These are phyloP conservation scores for Carettochelys insculpta DNA, from an alignment of 2,113 vertebrate species.

Conservation along the genomic window DNA sequence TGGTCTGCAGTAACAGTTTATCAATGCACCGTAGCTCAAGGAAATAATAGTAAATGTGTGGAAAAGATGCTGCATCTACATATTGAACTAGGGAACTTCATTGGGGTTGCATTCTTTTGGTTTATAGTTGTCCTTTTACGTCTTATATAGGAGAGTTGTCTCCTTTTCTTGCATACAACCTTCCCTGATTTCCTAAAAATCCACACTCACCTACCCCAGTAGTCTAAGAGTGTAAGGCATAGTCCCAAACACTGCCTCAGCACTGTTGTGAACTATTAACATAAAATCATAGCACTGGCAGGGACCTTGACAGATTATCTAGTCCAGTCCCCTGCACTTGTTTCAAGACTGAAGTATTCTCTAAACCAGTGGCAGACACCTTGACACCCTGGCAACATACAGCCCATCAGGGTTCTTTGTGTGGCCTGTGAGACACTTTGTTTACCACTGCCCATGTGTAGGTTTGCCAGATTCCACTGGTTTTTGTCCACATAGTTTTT, in stretches of 20 bases:
- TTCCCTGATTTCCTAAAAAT: neutral
- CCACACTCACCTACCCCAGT: neutral
- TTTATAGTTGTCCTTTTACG: neutral
- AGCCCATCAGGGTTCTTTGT: no score
- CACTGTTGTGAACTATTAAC: neutral
- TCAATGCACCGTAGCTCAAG: no score
- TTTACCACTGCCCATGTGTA: no score
- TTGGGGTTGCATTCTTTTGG: rapidly evolving
- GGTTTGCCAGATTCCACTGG: no score
- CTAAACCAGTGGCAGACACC: no score
- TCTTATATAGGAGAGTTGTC: rapidly evolving
- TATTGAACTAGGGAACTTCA: neutral
- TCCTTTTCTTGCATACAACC: rapidly evolving
- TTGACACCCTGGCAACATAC: no score
- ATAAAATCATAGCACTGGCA: no score
- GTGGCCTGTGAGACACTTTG: no score
- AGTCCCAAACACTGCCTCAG: neutral
- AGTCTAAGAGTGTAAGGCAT: neutral
- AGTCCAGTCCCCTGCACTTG: no score
- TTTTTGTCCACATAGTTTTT: no score
- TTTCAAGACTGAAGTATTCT: no score
- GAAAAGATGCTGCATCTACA: neutral
- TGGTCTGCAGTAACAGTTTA: neutral
- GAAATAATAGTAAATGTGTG: neutral
- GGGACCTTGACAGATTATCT: no score